Conservation (phyloP, 2,113 vertebrate genomes). For the Cricetomys ansorgei region DNA sequence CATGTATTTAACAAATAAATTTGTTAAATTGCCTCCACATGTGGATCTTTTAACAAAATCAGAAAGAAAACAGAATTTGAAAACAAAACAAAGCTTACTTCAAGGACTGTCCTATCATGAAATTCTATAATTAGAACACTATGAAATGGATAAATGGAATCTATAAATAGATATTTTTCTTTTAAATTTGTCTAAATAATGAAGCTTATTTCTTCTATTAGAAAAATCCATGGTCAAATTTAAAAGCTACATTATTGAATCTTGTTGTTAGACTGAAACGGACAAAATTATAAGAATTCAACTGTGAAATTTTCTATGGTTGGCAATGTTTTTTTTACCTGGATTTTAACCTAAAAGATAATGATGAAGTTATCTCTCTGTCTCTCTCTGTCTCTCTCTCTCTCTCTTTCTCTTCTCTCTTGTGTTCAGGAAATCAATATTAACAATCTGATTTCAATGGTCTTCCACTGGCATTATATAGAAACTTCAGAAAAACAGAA, state of each 20-base stretch:
- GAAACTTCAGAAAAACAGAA: background rate
- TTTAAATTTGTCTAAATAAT: background rate
- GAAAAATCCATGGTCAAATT: background rate
- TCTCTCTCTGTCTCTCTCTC: background rate
- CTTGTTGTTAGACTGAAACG: background rate
- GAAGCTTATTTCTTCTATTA: background rate
- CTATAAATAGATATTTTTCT: background rate
- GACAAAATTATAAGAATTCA: background rate
- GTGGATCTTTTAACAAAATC: background rate
- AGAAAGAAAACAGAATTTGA: background rate
- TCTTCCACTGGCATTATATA: background rate
- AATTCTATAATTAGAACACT: background rate
- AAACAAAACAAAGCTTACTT: background rate
- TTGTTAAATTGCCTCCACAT: background rate
- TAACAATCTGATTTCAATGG: background rate
- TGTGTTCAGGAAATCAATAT: background rate
- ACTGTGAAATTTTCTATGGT: background rate
- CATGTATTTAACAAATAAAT: background rate
- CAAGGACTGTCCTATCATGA: background rate
- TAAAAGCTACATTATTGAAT: fast-evolving
- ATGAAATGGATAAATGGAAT: background rate
- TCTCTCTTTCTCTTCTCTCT: too few relatives aligned
- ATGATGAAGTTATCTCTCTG: background rate
- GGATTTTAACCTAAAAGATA: background rate
- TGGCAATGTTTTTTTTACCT: background rate